Percentiles rank a stretch among this genome's conserved stretches.
Evolutionary conservation across 2,797 vertebrate species (phyloP).

Genomic region (Stomatorhinus walkeri): DNA sequence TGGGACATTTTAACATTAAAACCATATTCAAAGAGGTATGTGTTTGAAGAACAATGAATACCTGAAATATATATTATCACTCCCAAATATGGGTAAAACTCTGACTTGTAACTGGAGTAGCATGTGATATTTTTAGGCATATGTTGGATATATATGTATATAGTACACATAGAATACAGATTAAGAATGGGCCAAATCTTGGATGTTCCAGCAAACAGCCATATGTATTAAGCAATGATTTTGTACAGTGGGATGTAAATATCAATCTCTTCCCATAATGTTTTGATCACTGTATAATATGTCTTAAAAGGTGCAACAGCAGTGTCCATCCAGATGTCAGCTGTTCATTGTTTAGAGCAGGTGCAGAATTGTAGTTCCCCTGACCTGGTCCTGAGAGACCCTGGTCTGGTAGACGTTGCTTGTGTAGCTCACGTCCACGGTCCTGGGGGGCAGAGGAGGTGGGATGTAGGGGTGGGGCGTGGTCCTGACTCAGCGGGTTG

Average conservation of each 20-base stretch:
- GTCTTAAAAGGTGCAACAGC: background rate
- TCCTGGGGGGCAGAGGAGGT: background rate
- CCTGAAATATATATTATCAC: background rate
- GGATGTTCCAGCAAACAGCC: background rate
- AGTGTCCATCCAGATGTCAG: background rate
- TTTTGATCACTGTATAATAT: background rate
- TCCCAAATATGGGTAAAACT: background rate
- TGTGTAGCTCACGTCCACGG: background rate
- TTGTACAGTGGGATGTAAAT: background rate
- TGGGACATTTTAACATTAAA: background rate
- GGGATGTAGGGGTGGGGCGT: background rate
- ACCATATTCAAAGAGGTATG: background rate
- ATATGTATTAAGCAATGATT: background rate
- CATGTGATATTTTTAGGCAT: background rate
- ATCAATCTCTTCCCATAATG: background rate
- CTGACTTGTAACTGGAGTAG: background rate
- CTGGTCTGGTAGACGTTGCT: background rate
- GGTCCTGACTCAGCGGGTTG: constrained; percentile 5
- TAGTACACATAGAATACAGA: background rate
- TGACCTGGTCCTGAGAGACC: background rate
- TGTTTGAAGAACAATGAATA: background rate
- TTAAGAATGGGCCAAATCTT: background rate
- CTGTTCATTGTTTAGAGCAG: background rate
- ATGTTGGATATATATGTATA: background rate
- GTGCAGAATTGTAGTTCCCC: background rate